Conservation (phyloP, 2,797 vertebrate genomes). For the Acestrorhynchus altus region DNA sequence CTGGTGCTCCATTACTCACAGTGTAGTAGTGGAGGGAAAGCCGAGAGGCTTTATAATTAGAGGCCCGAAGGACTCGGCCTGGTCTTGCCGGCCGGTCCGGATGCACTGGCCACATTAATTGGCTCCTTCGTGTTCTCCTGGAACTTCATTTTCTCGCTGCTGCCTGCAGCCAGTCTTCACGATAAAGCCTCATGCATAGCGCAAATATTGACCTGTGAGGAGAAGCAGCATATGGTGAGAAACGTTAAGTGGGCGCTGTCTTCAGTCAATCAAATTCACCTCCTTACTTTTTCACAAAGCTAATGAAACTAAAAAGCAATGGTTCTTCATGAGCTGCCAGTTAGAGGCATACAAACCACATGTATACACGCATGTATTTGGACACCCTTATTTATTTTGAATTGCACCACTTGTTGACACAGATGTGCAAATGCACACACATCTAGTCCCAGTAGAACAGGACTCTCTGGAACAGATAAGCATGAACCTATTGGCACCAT, state of each 20-base stretch:
- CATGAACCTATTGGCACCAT: too few relatives aligned
- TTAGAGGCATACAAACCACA: too few relatives aligned
- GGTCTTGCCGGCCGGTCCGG: slow-evolving; percentile 73
- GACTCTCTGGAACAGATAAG: too few relatives aligned
- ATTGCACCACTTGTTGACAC: too few relatives aligned
- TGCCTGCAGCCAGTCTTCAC: slow-evolving; percentile 56
- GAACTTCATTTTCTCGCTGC: slow-evolving; percentile 71
- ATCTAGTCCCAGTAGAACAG: too few relatives aligned
- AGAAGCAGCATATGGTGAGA: background rate
- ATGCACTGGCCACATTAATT: slow-evolving; percentile 74
- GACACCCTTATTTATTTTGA: too few relatives aligned
- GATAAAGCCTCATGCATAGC: slow-evolving; percentile 64
- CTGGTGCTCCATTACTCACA: background rate
- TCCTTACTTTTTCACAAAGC: too few relatives aligned
- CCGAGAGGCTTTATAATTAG: slow-evolving; percentile 75
- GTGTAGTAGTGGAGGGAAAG: slow-evolving; percentile 7
- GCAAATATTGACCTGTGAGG: slow-evolving; percentile 68
- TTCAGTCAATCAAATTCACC: background rate
- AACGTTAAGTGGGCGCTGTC: slow-evolving; percentile 59
- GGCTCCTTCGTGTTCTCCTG: slow-evolving; percentile 73
- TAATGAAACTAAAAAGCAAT: too few relatives aligned
- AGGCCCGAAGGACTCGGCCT: slow-evolving; percentile 73
- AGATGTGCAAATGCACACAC: too few relatives aligned
- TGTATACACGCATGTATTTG: too few relatives aligned
- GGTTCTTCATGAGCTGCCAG: too few relatives aligned